Base-by-base conservation (phyloP, 2,888 invertebrate genomes). In the Philereme vetulata region DNA sequence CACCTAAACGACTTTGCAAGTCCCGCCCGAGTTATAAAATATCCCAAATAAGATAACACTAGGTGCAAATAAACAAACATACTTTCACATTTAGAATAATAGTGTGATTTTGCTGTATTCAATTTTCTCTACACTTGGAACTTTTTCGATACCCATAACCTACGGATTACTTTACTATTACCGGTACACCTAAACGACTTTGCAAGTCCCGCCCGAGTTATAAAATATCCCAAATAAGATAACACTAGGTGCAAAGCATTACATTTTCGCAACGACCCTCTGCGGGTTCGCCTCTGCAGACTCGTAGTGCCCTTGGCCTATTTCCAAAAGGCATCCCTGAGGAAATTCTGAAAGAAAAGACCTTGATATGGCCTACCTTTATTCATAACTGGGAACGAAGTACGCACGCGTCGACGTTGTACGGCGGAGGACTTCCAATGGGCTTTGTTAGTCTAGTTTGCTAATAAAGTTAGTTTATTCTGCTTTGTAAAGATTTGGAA, bases 301-400 rank as follows among this genome's bases (percentile, higher is more conserved):
- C 48, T n/a, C 47, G 44, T 51, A 47, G 45, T 58, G 49, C 21
- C 70, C 70, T 71, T 68, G 70, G 60, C 67, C 68, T 46, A 52
- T 61, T 65, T 66, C 53, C 42, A 66, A 64, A 61, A 50, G 61
- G 53, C 45, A 53, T 64, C 64, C 70, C 65, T 34, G 43, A 50
- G 61, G 61, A 61, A 48, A 43, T 43, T 49, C 9, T 33, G 40
- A 51, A 52, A 49, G 57, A 46, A 56, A 52, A 50, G 21, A 55
- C 51, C 59, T 54, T 51, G 35, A 47, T 5, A 44, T 6, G 10
- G 35, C 45, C 45, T 54, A 42, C 55, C 42, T 53, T 59, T 55
- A 50, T 59, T 59, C 43, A 56, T 59, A 56, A 52, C 47, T 34
- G 50, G 51, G 43, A 47, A 36, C 10, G 4, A 7, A 35, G 35